Base-by-base conservation (phyloP, 2,113 vertebrate species). In the Sminthopsis crassicaudata region DNA sequence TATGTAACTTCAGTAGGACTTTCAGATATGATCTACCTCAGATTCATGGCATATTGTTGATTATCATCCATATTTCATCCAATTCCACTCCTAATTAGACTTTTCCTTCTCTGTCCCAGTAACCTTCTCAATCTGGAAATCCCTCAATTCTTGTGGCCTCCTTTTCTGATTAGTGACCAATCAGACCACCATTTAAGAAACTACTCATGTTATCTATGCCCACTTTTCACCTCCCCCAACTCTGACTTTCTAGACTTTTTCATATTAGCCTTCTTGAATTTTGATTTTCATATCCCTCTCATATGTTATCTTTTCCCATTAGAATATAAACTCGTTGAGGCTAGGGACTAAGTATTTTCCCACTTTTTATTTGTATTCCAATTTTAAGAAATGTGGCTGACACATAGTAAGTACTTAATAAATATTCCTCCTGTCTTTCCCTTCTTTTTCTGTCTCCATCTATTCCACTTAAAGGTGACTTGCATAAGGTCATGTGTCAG, bases 31-130 rank as follows among this genome's bases (percentile, higher is more conserved):
- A 5, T 51, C 60, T n/a, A n/a, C 14, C 12, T 76, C 12, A n/a
- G 36, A 16, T 76, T 76, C 36, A 19, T n/a, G 60, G 60, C 16
- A n/a, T 36, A n/a, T n/a, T 76, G 12, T 76, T 76, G 60, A 36
- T 76, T 76, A 12, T n/a, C 60, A 67, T 67, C 14, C 30, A 76
- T n/a, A n/a, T 36, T 36, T 90, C 46, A 90, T 26, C 14, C 46
- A 48, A 42, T 22, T 89, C 0, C 36, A n/a, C 26, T 95, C 95
- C 91, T 94, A 95, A 89, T 48, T 60, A 60, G 10, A 60, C 27
- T 36, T 27, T 76, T 19, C 12, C 14, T 16, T 12, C 11, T 30
- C 3, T 60, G 30, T 12, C 11, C 57, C 55, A 57, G 2, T 36
- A 60, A 30, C 11, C 30, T 57, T 57, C 55, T n/a, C 8, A 67